A percentile compares a stretch with the other conserved stretches of the same genome.
These are phyloP conservation scores for Tychaedon coryphoeus DNA, from an alignment of 2,113 vertebrate species.

Conservation along the genomic window DNA sequence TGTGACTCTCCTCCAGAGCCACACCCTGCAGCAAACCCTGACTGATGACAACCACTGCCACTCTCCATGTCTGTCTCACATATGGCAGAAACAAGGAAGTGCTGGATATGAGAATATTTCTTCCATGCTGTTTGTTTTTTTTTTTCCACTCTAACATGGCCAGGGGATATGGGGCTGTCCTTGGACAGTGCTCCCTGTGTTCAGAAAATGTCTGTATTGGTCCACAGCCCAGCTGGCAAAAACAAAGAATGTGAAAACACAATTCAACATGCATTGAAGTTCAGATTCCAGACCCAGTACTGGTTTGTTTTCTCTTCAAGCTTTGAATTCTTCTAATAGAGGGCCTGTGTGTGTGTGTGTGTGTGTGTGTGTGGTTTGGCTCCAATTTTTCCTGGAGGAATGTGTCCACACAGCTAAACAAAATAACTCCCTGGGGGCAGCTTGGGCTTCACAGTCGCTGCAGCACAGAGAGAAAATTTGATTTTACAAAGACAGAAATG, in stretches of 20 bases:
- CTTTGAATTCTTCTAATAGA: neutral
- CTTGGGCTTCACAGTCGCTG: neutral
- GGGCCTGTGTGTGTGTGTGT: neutral
- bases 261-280: neutral
- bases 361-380: constrained; percentile 49
- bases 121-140: neutral
- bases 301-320: neutral
- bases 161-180: neutral
- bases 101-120: neutral
- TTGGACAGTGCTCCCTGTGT: neutral
- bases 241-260: constrained; percentile 3
- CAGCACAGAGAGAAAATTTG: constrained; percentile 27
- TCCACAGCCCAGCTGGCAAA: neutral
- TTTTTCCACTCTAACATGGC: neutral
- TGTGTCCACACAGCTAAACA: constrained; percentile 49
- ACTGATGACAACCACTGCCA: neutral
- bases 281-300: neutral
- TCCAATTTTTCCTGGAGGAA: constrained; percentile 48
- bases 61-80: neutral
- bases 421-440: constrained; percentile 45
- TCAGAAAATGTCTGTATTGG: neutral
- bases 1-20: neutral
- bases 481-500: constrained; percentile 38
- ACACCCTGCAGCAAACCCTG: neutral
- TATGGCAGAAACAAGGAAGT: neutral